These are phyloP conservation scores for Epistrophe eligans DNA, from an alignment of 2,888 invertebrate species.

Conservation along the genomic window DNA sequence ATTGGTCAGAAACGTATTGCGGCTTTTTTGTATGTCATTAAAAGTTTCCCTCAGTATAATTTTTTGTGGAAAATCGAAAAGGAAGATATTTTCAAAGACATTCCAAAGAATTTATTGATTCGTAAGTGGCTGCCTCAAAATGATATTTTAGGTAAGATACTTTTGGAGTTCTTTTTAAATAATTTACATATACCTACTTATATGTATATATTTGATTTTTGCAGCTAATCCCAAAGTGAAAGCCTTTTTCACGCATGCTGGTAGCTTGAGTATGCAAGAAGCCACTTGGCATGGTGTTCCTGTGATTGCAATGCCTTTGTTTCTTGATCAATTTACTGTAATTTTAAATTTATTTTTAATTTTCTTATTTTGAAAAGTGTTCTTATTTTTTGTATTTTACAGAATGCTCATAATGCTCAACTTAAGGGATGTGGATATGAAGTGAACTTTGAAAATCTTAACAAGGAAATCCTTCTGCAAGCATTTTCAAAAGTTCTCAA, in stretches of 20 bases:
- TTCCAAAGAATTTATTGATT: slow-evolving; percentile 84
- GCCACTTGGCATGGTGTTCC: slow-evolving; percentile 78
- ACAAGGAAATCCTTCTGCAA: slow-evolving; percentile 48
- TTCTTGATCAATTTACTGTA: slow-evolving; percentile 77
- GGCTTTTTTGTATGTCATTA: slow-evolving; percentile 78
- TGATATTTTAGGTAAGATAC: slow-evolving; percentile 84
- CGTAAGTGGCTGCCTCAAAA: slow-evolving; percentile 85
- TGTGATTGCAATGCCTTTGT: slow-evolving; percentile 77
- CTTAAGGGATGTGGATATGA: slow-evolving; percentile 59
- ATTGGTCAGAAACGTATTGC: slow-evolving; percentile 66
- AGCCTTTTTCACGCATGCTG: slow-evolving; percentile 77
- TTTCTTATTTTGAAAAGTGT: background rate
- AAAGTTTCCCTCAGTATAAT: slow-evolving; percentile 78
- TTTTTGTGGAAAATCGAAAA: slow-evolving; percentile 81
- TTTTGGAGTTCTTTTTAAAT: background rate
- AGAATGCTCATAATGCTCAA: slow-evolving; percentile 47
- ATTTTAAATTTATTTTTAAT: background rate
- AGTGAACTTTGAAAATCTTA: slow-evolving; percentile 58
- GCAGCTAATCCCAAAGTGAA: slow-evolving; percentile 76
- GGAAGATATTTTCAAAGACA: slow-evolving; percentile 49
- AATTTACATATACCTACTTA: too few relatives aligned
- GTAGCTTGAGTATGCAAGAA: slow-evolving; percentile 78
- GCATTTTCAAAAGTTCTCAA: slow-evolving; percentile 61
- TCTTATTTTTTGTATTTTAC: background rate
- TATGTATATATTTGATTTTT: background rate